phyloP scores from a whole-genome alignment of 2,113 vertebrate genomes.

The Pedionomus torquatus region DNA sequence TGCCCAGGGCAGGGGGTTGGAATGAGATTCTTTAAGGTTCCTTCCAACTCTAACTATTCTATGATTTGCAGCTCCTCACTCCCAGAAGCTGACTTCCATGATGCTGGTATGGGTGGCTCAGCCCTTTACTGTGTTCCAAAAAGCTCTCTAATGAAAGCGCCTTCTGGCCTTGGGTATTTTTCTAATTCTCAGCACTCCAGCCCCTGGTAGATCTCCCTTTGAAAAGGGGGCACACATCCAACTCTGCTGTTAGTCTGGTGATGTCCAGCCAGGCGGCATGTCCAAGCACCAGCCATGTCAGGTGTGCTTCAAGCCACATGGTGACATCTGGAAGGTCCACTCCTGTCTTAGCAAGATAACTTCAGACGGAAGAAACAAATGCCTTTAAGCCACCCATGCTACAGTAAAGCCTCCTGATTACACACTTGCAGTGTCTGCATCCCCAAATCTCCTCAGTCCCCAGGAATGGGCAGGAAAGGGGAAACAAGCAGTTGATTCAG shows the following conservation, averaged over 20 bases:
- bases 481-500: background rate
- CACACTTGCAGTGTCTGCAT: background rate
- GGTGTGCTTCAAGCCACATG: background rate
- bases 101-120: no score
- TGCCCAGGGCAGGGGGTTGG: no score
- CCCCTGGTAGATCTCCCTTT: background rate
- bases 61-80: background rate
- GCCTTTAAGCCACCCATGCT: background rate
- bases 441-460: background rate
- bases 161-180: background rate
- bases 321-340: background rate
- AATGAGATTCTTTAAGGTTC: no score
- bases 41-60: no score
- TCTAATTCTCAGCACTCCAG: background rate
- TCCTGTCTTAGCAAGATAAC: background rate
- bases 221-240: background rate
- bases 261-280: background rate
- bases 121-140: background rate
- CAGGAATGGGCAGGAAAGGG: background rate
- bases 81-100: no score
- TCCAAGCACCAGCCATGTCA: no score
- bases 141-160: background rate
- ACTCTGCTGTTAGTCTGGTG: accelerated
- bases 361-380: background rate
- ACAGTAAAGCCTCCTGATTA: background rate